A percentile compares a stretch with the other conserved stretches of the same genome.
phyloP scores from a whole-genome alignment of 2,888 invertebrate species.

The Anarsia innoxiella region DNA sequence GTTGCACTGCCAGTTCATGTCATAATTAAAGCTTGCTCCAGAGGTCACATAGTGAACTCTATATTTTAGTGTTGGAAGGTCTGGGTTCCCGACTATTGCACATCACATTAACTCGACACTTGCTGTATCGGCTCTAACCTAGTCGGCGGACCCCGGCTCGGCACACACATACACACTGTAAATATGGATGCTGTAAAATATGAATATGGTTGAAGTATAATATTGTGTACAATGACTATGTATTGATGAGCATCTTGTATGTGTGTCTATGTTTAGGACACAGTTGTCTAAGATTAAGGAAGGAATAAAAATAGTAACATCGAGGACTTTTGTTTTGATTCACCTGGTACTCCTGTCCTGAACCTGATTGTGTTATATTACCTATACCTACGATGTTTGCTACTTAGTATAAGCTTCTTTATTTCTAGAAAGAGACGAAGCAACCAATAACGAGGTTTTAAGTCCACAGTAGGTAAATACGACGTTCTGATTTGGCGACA shows the following conservation, averaged over 20 bases:
- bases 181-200: conserved; percentile 72
- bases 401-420: too few relatives aligned
- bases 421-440: too few relatives aligned
- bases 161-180: conserved; percentile 58
- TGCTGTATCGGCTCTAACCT: neutral
- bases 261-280: conserved; percentile 60
- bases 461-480: too few relatives aligned
- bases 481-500: too few relatives aligned
- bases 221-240: conserved; percentile 48
- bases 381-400: too few relatives aligned
- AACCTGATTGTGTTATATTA: too few relatives aligned
- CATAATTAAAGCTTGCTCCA: conserved; percentile 45
- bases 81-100: neutral
- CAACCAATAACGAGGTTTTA: too few relatives aligned
- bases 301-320: conserved; percentile 72
- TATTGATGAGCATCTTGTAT: conserved; percentile 61
- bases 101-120: neutral
- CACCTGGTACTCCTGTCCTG: neutral
- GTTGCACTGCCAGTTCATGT: conserved; percentile 64
- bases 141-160: conserved; percentile 30
- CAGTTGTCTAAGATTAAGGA: conserved; percentile 65
- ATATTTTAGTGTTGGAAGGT: conserved; percentile 13
- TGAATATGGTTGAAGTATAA: conserved; percentile 33
- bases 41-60: conserved; percentile 56
- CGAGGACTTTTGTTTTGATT: conserved; percentile 37